Evolutionary conservation across 1,140 invertebrate species (phyloP), one percentile per base, ranked within the genome.

Genomic region (Pygmarrhopalites habei): DNA sequence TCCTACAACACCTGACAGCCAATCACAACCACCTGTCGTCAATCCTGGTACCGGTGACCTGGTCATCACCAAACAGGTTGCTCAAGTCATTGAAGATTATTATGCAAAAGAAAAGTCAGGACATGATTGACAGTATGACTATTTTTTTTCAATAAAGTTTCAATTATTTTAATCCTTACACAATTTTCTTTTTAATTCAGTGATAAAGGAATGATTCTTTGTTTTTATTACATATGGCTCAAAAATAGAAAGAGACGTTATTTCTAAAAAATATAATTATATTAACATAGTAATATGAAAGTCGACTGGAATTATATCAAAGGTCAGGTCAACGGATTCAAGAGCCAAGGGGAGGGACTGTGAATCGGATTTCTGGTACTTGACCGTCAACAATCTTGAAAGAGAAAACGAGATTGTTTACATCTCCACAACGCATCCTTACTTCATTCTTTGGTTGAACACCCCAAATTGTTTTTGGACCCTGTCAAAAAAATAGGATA

Each of bases 381-480:
- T 49, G 47, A 23, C 47, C 47, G 23, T 49, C 47, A 10, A 49
- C 47, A 21, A 7, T 12, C 23, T 49, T 7, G 23, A 49, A 49
- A 49, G 14, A 12, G 23, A 49, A 49, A 49, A 15, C 23, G 23
- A 49, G 7, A 23, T 49, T 23, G 12, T n/a, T n/a, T 49, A 21
- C 47, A 12, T 49, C 47, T 12, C 23, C 47, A 23, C 47, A 49
- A 10, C 12, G 10, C 10, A 49, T 7, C 14, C 47, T 10, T 7
- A 49, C 23, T 10, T 49, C 14, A 12, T 23, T 49, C 21, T 23
- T 14, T 12, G 51, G 51, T 32, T 55, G 14, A 26, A 32, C 47
- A 12, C 47, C 47, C 47, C 47, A 49, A n/a, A 49, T 49, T n/a
- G 47, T 49, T 19, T 49, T 49, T 14, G 47, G 47, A 10, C 47